Percentiles rank a stretch among this genome's conserved stretches.
Conservation (phyloP, 2,888 invertebrate genomes). For the Ceramica pisi region DNA sequence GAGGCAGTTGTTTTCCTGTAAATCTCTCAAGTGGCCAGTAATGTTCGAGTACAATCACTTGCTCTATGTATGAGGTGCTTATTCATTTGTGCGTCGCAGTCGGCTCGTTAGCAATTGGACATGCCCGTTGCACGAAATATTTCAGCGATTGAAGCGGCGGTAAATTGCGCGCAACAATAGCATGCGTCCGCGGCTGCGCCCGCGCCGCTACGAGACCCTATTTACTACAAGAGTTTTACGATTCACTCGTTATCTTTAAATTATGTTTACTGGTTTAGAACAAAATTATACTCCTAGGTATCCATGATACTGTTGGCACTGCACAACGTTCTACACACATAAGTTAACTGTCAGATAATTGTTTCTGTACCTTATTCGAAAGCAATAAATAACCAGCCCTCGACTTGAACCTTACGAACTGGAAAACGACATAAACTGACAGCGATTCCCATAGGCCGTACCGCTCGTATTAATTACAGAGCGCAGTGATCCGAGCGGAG, state of each 20-base stretch:
- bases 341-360: slow-evolving; percentile 70
- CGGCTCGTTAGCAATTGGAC: slow-evolving; percentile 91
- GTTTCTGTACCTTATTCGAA: slow-evolving; percentile 75
- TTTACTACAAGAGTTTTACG: slow-evolving; percentile 87
- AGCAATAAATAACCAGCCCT: slow-evolving; percentile 77
- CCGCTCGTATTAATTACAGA: slow-evolving; percentile 88
- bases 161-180: slow-evolving; percentile 90
- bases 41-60: slow-evolving; percentile 74
- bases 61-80: slow-evolving; percentile 86
- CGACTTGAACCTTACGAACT: slow-evolving; percentile 83
- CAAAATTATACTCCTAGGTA: slow-evolving; percentile 60
- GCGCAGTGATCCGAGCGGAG: slow-evolving; percentile 83
- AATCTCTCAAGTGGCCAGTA: slow-evolving; percentile 65
- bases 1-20: slow-evolving; percentile 56
- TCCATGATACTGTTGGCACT: slow-evolving; percentile 58
- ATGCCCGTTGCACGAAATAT: slow-evolving; percentile 90
- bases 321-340: slow-evolving; percentile 60
- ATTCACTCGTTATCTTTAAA: slow-evolving; percentile 88
- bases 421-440: slow-evolving; percentile 86
- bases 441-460: slow-evolving; percentile 85
- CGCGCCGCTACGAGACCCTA: slow-evolving; percentile 77
- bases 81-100: slow-evolving; percentile 90
- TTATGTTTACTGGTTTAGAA: slow-evolving; percentile 75
- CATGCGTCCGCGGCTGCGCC: slow-evolving; percentile 76
- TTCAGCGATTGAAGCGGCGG: slow-evolving; percentile 90